Evolutionary conservation across 2,888 invertebrate species (phyloP).

Genomic region (Troides aeacus): DNA sequence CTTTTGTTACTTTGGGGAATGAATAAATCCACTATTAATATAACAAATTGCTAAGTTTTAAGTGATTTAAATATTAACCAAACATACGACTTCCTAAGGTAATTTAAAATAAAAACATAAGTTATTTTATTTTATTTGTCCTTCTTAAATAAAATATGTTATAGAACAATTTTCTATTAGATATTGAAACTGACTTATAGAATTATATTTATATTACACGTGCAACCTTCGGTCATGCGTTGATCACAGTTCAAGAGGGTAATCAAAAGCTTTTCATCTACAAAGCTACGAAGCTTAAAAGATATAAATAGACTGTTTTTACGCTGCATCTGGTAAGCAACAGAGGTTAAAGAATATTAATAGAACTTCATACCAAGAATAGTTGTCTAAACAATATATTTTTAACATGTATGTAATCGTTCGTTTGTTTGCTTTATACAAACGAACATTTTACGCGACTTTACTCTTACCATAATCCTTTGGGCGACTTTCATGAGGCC

Average conservation of each 20-base stretch:
- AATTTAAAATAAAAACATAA: too few species aligned
- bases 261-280: not conserved
- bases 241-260: not conserved
- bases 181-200: not conserved
- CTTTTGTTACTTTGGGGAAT: not conserved
- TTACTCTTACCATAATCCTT: too few species aligned
- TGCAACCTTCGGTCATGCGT: not conserved
- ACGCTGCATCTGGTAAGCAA: not conserved
- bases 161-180: not conserved
- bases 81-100: not conserved
- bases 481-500: too few species aligned
- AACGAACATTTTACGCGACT: too few species aligned
- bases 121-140: too few species aligned
- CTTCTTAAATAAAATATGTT: not conserved
- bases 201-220: not conserved
- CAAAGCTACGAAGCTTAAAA: not conserved
- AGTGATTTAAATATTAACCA: too few species aligned
- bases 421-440: too few species aligned
- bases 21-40: not conserved
- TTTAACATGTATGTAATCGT: not conserved
- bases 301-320: not conserved
- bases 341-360: not conserved
- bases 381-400: not conserved
- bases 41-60: too few species aligned
- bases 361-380: too few species aligned